Evolutionary conservation across 2,113 vertebrate genomes (phyloP).

Genomic region (Myxocyprinus asiaticus): DNA sequence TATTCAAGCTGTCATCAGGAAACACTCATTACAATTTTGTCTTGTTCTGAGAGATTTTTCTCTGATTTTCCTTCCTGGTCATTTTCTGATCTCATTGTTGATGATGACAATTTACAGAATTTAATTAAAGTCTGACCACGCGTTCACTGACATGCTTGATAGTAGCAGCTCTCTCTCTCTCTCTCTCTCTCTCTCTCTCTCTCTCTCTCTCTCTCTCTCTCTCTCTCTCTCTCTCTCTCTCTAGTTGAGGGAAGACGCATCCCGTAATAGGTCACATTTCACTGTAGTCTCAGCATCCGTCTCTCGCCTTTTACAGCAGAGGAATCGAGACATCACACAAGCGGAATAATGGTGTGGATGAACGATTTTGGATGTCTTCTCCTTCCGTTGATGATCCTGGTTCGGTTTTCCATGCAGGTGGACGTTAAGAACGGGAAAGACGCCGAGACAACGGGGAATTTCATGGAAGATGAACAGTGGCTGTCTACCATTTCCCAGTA

Average conservation of each 20-base stretch:
- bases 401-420: slow-evolving; percentile 71
- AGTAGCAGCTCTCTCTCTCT: slow-evolving; percentile 20
- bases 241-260: slow-evolving; percentile 74
- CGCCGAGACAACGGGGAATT: slow-evolving; percentile 87
- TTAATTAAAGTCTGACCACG: too few species aligned
- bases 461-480: slow-evolving; percentile 98
- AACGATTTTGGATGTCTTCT: slow-evolving; percentile 70
- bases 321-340: slow-evolving; percentile 42
- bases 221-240: slow-evolving; percentile 49
- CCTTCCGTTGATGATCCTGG: slow-evolving; percentile 76
- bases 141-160: slow-evolving; percentile 20
- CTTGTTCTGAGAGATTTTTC: too few species aligned
- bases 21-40: too few species aligned
- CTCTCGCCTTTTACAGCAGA: slow-evolving; percentile 59
- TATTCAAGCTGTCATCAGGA: too few species aligned
- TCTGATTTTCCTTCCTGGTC: neutral
- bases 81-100: neutral
- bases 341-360: slow-evolving; percentile 71
- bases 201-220: slow-evolving; percentile 52
- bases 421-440: slow-evolving; percentile 78
- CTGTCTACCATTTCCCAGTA: slow-evolving; percentile 96
- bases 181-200: slow-evolving; percentile 27
- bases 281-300: slow-evolving; percentile 71
- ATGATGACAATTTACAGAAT: neutral
- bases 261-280: slow-evolving; percentile 80